Percentiles rank a stretch among this genome's conserved stretches.
Conservation (phyloP, 64 coral and sea anemone genomes). For the Hydrozoanthus tunicans region DNA sequence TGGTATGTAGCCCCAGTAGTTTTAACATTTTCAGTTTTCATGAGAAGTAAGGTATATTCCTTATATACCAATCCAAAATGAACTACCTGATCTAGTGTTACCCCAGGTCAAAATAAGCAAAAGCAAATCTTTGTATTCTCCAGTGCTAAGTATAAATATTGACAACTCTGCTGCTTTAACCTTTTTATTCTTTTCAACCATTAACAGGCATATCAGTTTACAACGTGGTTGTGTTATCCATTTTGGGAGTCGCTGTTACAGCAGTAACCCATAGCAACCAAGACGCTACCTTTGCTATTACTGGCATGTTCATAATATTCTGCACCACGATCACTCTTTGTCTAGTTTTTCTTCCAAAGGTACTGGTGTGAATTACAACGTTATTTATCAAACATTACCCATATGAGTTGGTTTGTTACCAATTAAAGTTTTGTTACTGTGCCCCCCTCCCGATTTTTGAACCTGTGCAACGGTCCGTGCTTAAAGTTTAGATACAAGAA, state of each 20-base stretch:
- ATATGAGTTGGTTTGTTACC: not conserved
- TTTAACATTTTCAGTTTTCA: not conserved
- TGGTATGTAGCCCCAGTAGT: conserved; percentile 25
- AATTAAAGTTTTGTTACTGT: not conserved
- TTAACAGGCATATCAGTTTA: conserved; percentile 72
- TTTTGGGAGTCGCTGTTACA: conserved; percentile 68
- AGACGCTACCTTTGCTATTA: conserved; percentile 74
- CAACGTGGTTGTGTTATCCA: conserved; percentile 71
- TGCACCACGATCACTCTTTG: conserved; percentile 79
- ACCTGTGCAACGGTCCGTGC: too few relatives aligned
- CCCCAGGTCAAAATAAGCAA: too few relatives aligned
- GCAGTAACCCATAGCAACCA: conserved; percentile 61
- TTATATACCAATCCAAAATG: too few relatives aligned
- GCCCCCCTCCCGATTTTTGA: too few relatives aligned
- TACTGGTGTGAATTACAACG: not conserved
- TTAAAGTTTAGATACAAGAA: too few relatives aligned
- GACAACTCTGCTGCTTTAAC: not conserved
- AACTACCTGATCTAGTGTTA: too few relatives aligned
- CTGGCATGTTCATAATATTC: conserved; percentile 74
- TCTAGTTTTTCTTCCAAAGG: conserved; percentile 82
- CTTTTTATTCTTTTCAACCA: not conserved
- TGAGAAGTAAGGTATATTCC: not conserved
- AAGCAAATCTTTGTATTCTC: too few relatives aligned
- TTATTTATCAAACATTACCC: not conserved
- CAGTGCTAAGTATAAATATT: too few relatives aligned